Conservation (phyloP, 2,888 invertebrate species). For the Rotaria magnacalcarata region DNA sequence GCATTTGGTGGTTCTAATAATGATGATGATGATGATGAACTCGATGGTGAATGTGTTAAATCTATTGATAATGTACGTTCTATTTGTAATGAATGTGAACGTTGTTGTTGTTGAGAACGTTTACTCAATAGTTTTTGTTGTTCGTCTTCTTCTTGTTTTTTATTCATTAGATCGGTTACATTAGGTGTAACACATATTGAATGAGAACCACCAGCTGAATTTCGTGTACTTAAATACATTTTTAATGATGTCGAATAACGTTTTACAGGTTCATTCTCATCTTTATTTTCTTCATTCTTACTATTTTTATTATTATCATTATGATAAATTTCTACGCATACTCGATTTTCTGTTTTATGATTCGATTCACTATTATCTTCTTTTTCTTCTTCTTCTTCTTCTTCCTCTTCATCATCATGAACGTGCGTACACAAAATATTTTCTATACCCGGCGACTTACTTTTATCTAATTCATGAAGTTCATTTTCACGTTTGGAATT, state of each 20-base stretch:
- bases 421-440: not conserved
- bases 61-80: not conserved
- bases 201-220: not conserved
- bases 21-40: not conserved
- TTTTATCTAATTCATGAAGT: not conserved
- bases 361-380: constrained; percentile 35
- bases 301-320: not conserved
- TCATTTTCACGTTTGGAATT: not conserved
- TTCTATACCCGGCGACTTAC: constrained; percentile 23
- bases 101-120: not conserved
- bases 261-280: not conserved
- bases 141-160: not conserved
- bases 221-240: not conserved
- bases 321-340: constrained; percentile 10
- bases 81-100: not conserved
- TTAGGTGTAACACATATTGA: not conserved
- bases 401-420: not conserved
- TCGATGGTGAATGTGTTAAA: constrained; percentile 19
- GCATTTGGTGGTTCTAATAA: not conserved
- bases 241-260: constrained; percentile 30
- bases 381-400: not conserved
- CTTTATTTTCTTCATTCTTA: not conserved
- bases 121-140: not conserved
- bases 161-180: not conserved
- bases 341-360: constrained; percentile 25